Evolutionary conservation across 2,113 vertebrate species (phyloP), one percentile per base, ranked within the genome.

Genomic region (Sterrhoptilus dennistouni): DNA sequence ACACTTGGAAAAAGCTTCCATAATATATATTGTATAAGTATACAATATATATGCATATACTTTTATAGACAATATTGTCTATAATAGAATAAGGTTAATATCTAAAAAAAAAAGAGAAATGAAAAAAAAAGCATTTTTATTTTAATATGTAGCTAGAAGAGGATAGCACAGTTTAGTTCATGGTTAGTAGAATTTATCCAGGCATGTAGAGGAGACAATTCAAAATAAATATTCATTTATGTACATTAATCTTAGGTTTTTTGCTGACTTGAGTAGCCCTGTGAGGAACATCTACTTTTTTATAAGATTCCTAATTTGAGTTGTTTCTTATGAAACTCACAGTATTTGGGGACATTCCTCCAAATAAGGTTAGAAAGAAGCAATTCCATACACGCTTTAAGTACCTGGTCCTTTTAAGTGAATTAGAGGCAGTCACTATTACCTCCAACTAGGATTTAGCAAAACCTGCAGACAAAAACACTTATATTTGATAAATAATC

Each of bases 401-500:
- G 8, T 35, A 91, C 12, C 24, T 65, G 18, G 20, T 45, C 14
- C 27, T 28, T 74, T 87, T 69, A 61, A 75, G 8, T 36, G 14
- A 87, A 50, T 47, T 21, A 56, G 23, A 77, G 12, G 11, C 12
- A 50, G 33, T 63, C 27, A 44, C 17, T 42, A 29, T 38, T 38
- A 38, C 4, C 27, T 78, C 78, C 20, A 70, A 27, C 11, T 20
- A 38, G 12, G 12, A 66, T 31, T 7, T 40, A 68, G 82, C 63
- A 81, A 95, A 93, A 47, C 33, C 40, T 78, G 20, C 6, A 57
- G 74, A 23, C 36, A 96, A 76, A 95, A 89, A 96, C 13, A 90
- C 75, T 91, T 96, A 72, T 77, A 70, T 36, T 89, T 95, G 74
- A 86, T 88, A 91, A 80, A 89, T 84, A 92, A 93, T 95, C 71